Base-by-base conservation (phyloP, 1,140 invertebrate species). In the Gryon sp. region DNA sequence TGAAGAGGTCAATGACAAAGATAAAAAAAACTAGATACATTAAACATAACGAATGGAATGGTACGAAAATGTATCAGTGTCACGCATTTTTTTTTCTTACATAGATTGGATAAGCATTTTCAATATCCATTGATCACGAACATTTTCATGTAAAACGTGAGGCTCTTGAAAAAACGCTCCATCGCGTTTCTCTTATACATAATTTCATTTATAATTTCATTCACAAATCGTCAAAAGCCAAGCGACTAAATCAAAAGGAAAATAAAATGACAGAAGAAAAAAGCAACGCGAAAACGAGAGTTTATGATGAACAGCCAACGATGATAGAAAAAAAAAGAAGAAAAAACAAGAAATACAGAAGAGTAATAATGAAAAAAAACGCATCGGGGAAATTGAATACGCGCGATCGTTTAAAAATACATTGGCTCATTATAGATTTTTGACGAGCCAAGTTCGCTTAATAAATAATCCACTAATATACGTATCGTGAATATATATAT, bases 391-490 rank as follows among this genome's bases (percentile, higher is more conserved):
- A 53, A 28, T 19, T 9, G 2, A 40, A 50, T 32, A 19, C 26
- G 14, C 38, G 62, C 48, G 63, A 46, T 38, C 43, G 53, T 50
- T 69, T 59, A 63, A 72, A 72, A 45, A 72, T 55, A 63, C 48
- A 50, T 48, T 15, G 18, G 59, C 55, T 48, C 30, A 65, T 73
- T 73, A 73, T 59, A 73, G 52, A 73, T 57, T 65, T 73, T 73
- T 73, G 69, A 73, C 59, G 60, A 63, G 59, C 52, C 46, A 59
- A 59, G 36, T 57, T 59, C n/a, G 59, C 38, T 73, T 65, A 63
- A 72, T 72, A 72, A 73, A 73, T 65, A 65, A 73, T 60, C 59
- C 43, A 65, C 59, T 40, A 43, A 60, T 55, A 48, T 55, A 19
- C 38, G 8, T 20, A 32, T 8, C 4, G 1, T 9, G 24, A 24